A percentile compares a stretch with the other conserved stretches of the same genome.
Conservation (phyloP, 1,140 invertebrate species). For the Danaus melanippus region DNA sequence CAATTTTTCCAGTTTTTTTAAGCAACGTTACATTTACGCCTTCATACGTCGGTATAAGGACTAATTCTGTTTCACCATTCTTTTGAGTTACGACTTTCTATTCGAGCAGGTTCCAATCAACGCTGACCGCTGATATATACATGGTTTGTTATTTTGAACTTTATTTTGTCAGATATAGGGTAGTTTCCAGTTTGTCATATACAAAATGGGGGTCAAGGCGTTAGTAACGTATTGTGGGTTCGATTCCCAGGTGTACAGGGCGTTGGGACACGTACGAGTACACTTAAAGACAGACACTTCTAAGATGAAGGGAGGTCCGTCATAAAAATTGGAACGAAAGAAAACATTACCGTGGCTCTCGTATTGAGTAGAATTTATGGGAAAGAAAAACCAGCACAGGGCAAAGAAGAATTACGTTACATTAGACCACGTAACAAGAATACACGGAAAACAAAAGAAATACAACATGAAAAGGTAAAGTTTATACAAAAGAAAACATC, state of each 20-base stretch:
- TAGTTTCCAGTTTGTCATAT: slow-evolving; percentile 22
- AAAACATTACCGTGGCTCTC: slow-evolving; percentile 32
- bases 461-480: no score
- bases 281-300: slow-evolving; percentile 64
- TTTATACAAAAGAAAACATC: no score
- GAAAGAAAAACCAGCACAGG: slow-evolving; percentile 6
- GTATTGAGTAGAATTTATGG: slow-evolving; percentile 23
- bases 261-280: slow-evolving; percentile 55
- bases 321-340: slow-evolving; percentile 63
- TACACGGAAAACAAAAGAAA: no score
- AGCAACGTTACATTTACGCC: slow-evolving; percentile 1
- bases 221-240: slow-evolving; percentile 61
- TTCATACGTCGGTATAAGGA: slow-evolving; percentile 20
- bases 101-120: slow-evolving; percentile 39
- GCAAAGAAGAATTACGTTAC: slow-evolving; percentile 15
- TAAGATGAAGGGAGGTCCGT: slow-evolving; percentile 64
- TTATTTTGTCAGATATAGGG: slow-evolving; percentile 12
- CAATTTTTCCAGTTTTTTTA: slow-evolving; percentile 50
- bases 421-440: no score
- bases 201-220: slow-evolving; percentile 51
- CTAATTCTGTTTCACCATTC: slow-evolving; percentile 20
- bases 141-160: slow-evolving; percentile 18
- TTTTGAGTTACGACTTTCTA: slow-evolving; percentile 33
- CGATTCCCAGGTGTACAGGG: slow-evolving; percentile 66
- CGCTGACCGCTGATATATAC: slow-evolving; percentile 41